Evolutionary conservation across 1,140 invertebrate species (phyloP), one percentile per base, ranked within the genome.

Genomic region (Bactericera cockerelli): DNA sequence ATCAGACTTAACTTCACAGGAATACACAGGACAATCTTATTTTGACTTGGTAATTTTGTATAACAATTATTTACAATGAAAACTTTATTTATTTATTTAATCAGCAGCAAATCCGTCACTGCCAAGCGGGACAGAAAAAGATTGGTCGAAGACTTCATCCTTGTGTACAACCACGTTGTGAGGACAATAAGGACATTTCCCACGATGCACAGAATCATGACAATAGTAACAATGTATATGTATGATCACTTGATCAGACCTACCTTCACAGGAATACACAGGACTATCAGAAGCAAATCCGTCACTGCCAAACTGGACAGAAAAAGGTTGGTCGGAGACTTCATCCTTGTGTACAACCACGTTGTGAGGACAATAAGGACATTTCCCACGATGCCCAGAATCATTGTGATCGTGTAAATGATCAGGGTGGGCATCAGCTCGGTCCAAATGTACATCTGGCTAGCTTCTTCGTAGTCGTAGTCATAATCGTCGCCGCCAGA

Each of bases 261-360:
- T 72, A 84, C 82, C 77, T 85, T 87, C 0, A 87, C 79, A 10
- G 84, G 84, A 57, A 87, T 81, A 69, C 84, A 87, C 63, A 86
- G 76, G 25, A 79, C 71, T 56, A 86, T 81, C 6, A 87, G 74
- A 14, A 86, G 71, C 1, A 87, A 73, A 71, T 87, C 84, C 1
- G 84, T 83, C 1, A 78, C 79, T 2, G 83, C 82, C 24, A 87
- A 69, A 65, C 80, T 82, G 1, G 79, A 78, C 21, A 87, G 70
- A 63, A 87, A 86, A 3, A 85, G 76, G 63, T 87, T 87, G 3
- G 83, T 86, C 1, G 83, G 63, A 26, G 57, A 62, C 59, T 66
- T 65, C 65, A 66, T 66, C 28, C 64, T 21, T n/a, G 62, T 28
- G 59, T 66, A 66, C 6, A 60, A 24, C 24, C 67, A 67, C 2